Evolutionary conservation across 2,113 vertebrate genomes (phyloP).

Genomic region (Alosa alosa): DNA sequence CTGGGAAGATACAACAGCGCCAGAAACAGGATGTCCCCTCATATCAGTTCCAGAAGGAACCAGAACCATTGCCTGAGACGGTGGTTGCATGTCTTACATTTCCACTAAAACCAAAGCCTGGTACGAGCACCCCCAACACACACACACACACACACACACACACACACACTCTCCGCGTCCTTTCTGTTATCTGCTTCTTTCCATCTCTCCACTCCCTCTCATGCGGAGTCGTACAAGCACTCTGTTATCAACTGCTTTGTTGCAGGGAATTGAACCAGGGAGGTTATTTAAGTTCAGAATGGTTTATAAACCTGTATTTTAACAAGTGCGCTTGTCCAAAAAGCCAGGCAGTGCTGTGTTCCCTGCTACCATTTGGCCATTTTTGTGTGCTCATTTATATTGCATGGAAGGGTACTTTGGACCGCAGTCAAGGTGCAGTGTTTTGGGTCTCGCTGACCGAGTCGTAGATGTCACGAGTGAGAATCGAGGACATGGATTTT

Average conservation of each 20-base stretch:
- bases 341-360: not conserved
- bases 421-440: not conserved
- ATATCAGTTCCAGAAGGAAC: not conserved
- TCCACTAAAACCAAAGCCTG: not conserved
- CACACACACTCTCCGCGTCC: not conserved
- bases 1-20: not conserved
- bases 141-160: no score
- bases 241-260: slow-evolving; percentile 5
- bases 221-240: not conserved
- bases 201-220: not conserved
- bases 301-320: not conserved
- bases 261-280: not conserved
- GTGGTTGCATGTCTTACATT: not conserved
- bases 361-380: not conserved
- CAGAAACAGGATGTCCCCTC: not conserved
- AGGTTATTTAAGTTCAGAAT: slow-evolving; percentile 15
- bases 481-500: not conserved
- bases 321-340: not conserved
- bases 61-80: not conserved
- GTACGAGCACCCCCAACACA: not conserved
- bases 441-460: not conserved
- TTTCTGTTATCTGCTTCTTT: not conserved
- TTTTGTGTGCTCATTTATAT: slow-evolving; percentile 10
- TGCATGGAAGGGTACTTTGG: not conserved
- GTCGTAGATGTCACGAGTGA: not conserved